phyloP scores from a whole-genome alignment of 30 jellyfish, hydroid and myxozoan species.

The Hydractinia symbiolongicarpus region DNA sequence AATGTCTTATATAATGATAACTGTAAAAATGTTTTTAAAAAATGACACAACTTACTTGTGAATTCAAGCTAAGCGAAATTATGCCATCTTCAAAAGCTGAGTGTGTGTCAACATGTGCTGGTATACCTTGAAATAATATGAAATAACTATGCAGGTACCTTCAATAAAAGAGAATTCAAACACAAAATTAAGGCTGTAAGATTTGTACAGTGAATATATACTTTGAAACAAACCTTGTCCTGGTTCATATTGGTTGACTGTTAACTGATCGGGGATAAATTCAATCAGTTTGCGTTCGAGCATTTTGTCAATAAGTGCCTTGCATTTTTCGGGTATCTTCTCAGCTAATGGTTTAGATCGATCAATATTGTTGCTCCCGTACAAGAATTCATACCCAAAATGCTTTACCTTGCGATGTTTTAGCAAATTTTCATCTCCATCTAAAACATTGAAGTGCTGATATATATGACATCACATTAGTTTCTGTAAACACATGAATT shows the following conservation, averaged over 20 bases:
- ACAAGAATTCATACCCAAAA: slow-evolving; percentile 88
- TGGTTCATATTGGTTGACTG: slow-evolving; percentile 80
- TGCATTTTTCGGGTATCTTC: slow-evolving; percentile 62
- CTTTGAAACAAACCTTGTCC: slow-evolving; percentile 74
- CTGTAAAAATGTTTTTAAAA: neutral
- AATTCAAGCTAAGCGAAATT: slow-evolving; percentile 70
- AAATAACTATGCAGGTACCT: too few species aligned
- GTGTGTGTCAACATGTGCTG: slow-evolving; percentile 95
- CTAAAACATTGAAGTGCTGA: neutral
- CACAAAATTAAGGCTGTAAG: too few species aligned
- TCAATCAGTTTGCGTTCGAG: slow-evolving; percentile 31
- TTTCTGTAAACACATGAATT: neutral
- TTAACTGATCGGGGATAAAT: slow-evolving; percentile 87
- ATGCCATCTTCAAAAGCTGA: slow-evolving; percentile 96
- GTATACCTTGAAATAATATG: slow-evolving; percentile 54
- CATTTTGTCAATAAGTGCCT: slow-evolving; percentile 50
- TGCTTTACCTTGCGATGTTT: slow-evolving; percentile 87
- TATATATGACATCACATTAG: neutral
- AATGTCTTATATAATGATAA: too few species aligned
- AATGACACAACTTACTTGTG: slow-evolving; percentile 48
- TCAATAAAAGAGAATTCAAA: too few species aligned
- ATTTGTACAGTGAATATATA: too few species aligned
- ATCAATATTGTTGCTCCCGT: slow-evolving; percentile 69
- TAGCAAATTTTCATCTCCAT: slow-evolving; percentile 29
- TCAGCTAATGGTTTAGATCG: slow-evolving; percentile 59